Evolutionary conservation across 2,113 vertebrate genomes (phyloP), one percentile per base, ranked within the genome.

Genomic region (Tupaia chinensis): DNA sequence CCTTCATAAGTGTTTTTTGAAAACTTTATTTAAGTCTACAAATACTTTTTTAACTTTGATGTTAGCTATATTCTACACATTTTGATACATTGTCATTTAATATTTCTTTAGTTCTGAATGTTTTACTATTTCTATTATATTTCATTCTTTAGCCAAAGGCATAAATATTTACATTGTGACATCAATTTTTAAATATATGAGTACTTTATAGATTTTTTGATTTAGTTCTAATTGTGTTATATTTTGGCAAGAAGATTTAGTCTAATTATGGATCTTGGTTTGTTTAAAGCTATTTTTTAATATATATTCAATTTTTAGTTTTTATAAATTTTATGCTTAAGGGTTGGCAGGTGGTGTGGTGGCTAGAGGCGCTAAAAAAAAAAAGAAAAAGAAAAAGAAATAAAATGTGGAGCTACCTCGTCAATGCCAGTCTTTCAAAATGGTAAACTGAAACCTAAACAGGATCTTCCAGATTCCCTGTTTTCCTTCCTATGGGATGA

Each of bases 121-220:
- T 60, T 90, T 63, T 70, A 65, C 22, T 76, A 58, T 87, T 87
- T 90, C 14, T 16, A 77, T 34, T 34, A n/a, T 72, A 29, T 68
- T 78, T 63, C 7, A 29, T 61, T 91, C 54, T 74, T 93, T 89
- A 19, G 86, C 34, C 69, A 74, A 95, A 82, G 15, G 5, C 44
- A 44, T 44, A 91, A 53, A n/a, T 78, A 72, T 87, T 95, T 82
- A 70, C 12, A 90, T 32, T 73, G 7, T 80, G 56, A 78, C 73
- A 87, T 77, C 65, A 81, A 77, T 66, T 89, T 90, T 56, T 11
- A 60, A 53, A 81, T 95, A 4, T 78, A 69, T 77, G 87, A 32
- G 27, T 82, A 3, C 17, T 53, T 86, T 32, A 54, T 77, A 89
- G 58, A 54, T 20, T 68, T 95, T 89, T 70, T 17, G 34, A 9